Evolutionary conservation across 2,888 invertebrate genomes (phyloP), one percentile per base, ranked within the genome.

Genomic region (Spicauda simplicius): DNA sequence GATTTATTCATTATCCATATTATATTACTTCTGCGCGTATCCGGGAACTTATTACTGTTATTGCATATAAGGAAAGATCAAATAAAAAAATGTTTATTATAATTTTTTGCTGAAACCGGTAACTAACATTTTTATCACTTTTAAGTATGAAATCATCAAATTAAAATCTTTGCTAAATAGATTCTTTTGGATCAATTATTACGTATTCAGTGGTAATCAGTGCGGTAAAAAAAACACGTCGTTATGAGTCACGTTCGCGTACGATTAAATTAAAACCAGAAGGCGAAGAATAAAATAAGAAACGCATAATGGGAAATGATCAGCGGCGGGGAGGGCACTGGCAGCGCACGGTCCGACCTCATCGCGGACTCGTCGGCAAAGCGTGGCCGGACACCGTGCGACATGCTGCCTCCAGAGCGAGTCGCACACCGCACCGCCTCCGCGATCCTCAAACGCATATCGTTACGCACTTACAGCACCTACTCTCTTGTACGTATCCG

Each of bases 401-500:
- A 84, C 77, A 93, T 93, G 93, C 83, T 93, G 86, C 92, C 93
- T 77, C 85, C 88, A 71, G 91, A 92, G 85, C 86, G 90, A 78
- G 79, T 84, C 78, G 86, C 85, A 73, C 87, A 86, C 73, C 88
- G 87, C 77, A 84, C 86, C 78, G 88, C 90, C 81, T 83, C 89
- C 80, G 90, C 91, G 80, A 85, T 93, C 78, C 83, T 93, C 80
- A 91, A 91, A 73, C 89, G 88, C 72, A 83, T 93, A 77, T 87
- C 92, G 64, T 77, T 88, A 77, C 88, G 87, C 75, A 82, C 90
- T 72, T 88, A 85, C 85, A 92, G 88, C 86, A 90, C 87, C 72
- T 93, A 92, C 77, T 91, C 92, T 73, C 86, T 93, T 74, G 93
- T 93, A 93, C 85, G 93, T 93, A 92, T 88, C 74, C 71, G 50